Conservation (phyloP, 92 coral and sea anemone species). For the Porites divaricata region DNA sequence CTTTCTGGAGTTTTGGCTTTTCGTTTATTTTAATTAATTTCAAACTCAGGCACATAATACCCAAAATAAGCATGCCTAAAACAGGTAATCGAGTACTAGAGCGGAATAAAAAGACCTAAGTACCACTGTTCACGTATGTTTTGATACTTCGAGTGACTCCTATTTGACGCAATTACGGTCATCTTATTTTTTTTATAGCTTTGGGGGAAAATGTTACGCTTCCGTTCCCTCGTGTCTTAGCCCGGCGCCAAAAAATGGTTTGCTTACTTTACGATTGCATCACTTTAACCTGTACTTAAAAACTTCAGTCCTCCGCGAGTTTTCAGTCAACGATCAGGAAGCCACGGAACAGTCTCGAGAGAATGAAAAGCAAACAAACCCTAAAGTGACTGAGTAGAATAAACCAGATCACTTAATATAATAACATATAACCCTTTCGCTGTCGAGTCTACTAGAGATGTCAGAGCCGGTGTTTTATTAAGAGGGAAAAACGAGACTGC, state of each 20-base stretch:
- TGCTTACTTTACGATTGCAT: constrained; percentile 5
- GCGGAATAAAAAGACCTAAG: constrained; percentile 33
- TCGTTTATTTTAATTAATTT: neutral
- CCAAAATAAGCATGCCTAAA: neutral
- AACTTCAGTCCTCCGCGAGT: constrained; percentile 24
- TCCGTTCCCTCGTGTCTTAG: constrained; percentile 14
- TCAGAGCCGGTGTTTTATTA: neutral
- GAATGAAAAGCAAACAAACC: constrained; percentile 59
- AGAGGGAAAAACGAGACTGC: neutral
- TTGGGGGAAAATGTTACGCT: constrained; percentile 33
- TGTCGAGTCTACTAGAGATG: constrained; percentile 33
- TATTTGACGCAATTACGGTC: constrained; percentile 35
- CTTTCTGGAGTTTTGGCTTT: constrained; percentile 6
- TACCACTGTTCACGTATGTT: constrained; percentile 29
- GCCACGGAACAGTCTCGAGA: constrained; percentile 49
- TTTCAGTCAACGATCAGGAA: constrained; percentile 56
- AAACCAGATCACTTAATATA: constrained; percentile 54
- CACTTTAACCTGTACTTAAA: constrained; percentile 32
- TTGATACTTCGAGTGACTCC: constrained; percentile 53
- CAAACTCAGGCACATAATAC: neutral
- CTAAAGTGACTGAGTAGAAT: constrained; percentile 59
- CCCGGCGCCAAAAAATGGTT: constrained; percentile 6
- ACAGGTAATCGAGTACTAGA: constrained; percentile 15
- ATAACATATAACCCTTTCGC: constrained; percentile 45
- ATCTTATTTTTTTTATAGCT: constrained; percentile 24